A percentile compares a stretch with the other conserved stretches of the same genome.
These are phyloP conservation scores for Gonioctena quinquepunctata DNA, from an alignment of 1,140 invertebrate species.

Conservation along the genomic window DNA sequence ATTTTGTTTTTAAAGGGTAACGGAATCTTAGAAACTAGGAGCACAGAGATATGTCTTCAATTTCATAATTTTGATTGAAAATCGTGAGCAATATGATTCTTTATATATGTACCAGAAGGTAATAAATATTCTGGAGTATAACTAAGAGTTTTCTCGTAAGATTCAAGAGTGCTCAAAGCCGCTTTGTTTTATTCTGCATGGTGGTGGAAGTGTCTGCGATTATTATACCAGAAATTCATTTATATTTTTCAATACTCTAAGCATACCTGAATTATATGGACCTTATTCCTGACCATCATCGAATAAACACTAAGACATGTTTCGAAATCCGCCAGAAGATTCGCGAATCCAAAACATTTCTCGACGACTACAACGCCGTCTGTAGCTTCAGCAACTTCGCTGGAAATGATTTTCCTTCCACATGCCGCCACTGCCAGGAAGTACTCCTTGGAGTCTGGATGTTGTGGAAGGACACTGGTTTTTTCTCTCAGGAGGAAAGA, in stretches of 20 bases:
- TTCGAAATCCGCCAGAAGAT: conserved; percentile 50
- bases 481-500: background rate
- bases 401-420: conserved; percentile 46
- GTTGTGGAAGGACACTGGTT: background rate
- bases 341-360: conserved; percentile 38
- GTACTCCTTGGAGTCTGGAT: conserved; percentile 29
- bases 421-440: conserved; percentile 46
- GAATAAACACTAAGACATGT: conserved; percentile 44
- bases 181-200: no score
- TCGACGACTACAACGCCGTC: conserved; percentile 39
- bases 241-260: background rate
- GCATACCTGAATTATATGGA: conserved; percentile 37
- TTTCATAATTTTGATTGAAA: no score
- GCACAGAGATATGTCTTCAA: no score
- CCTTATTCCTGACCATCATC: conserved; percentile 43
- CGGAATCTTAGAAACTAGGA: no score
- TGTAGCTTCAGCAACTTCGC: conserved; percentile 39
- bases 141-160: no score
- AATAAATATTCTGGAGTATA: no score
- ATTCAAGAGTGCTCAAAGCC: no score
- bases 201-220: no score
- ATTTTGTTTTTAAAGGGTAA: no score
- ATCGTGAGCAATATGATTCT: no score
- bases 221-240: background rate
- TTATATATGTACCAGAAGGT: no score